Percentiles rank a stretch among this genome's conserved stretches.
Evolutionary conservation across 1,140 invertebrate genomes (phyloP).

Genomic region (Ephestia elutella): DNA sequence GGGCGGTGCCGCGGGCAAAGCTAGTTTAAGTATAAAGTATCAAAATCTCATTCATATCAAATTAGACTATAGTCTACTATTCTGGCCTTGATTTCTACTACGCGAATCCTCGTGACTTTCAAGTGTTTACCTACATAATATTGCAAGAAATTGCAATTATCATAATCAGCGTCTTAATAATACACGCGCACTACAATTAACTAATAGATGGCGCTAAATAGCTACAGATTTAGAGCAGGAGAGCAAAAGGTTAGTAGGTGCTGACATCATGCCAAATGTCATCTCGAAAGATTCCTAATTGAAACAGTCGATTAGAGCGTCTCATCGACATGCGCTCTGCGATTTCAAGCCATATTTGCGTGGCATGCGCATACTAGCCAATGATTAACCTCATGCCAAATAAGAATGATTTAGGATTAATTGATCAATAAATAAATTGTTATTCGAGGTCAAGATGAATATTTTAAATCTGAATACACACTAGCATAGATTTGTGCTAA

Average conservation of each 20-base stretch:
- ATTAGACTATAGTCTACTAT: too few species aligned
- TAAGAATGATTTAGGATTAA: background rate
- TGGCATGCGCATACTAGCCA: background rate
- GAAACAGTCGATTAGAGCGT: background rate
- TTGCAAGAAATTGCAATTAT: too few species aligned
- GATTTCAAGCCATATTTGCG: background rate
- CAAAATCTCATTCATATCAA: too few species aligned
- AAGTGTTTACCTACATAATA: too few species aligned
- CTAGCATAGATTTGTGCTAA: too few species aligned
- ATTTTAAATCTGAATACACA: background rate
- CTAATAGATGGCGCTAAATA: background rate
- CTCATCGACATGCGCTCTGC: background rate
- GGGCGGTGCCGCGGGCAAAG: too few species aligned
- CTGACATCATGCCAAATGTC: constrained; percentile 1
- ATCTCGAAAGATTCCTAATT: background rate
- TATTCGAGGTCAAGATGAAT: background rate
- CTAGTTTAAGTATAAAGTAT: too few species aligned
- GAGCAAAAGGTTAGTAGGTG: constrained; percentile 1
- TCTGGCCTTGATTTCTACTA: too few species aligned
- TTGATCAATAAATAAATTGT: background rate
- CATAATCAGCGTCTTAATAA: too few species aligned
- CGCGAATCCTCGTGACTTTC: too few species aligned
- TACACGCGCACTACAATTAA: too few species aligned
- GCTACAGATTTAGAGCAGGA: background rate
- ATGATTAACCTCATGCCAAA: background rate